Percentiles rank a stretch among this genome's conserved stretches.
phyloP scores from a whole-genome alignment of 2,797 vertebrate genomes.

The Enteromius unitaeniatus region DNA sequence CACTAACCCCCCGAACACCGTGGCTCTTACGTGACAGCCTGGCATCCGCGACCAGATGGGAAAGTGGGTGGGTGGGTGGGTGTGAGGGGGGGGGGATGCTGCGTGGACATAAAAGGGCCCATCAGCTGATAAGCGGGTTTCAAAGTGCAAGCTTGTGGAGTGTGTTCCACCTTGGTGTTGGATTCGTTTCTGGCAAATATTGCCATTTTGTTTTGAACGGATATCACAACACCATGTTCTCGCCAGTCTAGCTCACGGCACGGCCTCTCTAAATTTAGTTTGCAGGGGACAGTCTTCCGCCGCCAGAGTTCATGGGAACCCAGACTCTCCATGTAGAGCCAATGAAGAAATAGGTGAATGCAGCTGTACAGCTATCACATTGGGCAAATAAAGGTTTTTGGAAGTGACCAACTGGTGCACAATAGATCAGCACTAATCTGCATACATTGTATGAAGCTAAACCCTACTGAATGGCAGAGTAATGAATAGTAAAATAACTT shows the following conservation, averaged over 20 bases:
- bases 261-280: slow-evolving; percentile 67
- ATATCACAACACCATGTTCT: slow-evolving; percentile 51
- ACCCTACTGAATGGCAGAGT: background rate
- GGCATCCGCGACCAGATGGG: slow-evolving; percentile 59
- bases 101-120: slow-evolving; percentile 49
- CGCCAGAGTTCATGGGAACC: slow-evolving; percentile 17
- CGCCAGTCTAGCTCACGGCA: slow-evolving; percentile 51
- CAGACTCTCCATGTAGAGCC: slow-evolving; percentile 1
- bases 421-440: too few species aligned
- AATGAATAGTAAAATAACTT: background rate
- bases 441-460: background rate
- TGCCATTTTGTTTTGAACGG: slow-evolving; percentile 20
- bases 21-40: slow-evolving; percentile 67
- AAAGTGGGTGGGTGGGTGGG: slow-evolving; percentile 32
- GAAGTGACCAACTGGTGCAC: background rate
- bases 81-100: slow-evolving; percentile 20
- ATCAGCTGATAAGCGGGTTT: slow-evolving; percentile 70
- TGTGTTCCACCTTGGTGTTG: background rate
- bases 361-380: background rate
- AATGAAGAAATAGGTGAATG: background rate
- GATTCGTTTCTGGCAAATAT: slow-evolving; percentile 30
- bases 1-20: slow-evolving; percentile 65
- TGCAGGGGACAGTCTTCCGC: slow-evolving; percentile 62
- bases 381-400: background rate
- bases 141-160: slow-evolving; percentile 62